Conservation (phyloP, 2,888 invertebrate genomes). For the Amphiduros pacificus region DNA sequence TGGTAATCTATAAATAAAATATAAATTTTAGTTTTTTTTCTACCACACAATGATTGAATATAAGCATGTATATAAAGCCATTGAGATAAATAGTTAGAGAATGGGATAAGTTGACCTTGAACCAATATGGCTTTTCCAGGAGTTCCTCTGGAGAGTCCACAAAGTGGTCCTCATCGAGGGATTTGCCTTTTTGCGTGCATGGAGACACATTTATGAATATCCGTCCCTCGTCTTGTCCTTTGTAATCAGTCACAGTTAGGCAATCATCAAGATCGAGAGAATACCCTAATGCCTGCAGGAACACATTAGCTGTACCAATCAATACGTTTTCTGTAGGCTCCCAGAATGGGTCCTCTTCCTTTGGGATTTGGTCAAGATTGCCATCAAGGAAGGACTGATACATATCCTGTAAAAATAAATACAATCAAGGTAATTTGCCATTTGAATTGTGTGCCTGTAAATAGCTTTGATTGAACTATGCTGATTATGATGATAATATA, state of each 20-base stretch:
- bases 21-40: not conserved
- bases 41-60: too few species aligned
- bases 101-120: conserved; percentile 45
- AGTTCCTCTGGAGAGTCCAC: conserved; percentile 56
- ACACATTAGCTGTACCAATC: conserved; percentile 56
- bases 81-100: not conserved
- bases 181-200: conserved; percentile 49
- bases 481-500: too few species aligned
- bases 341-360: conserved; percentile 60
- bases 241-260: conserved; percentile 56
- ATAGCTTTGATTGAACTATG: too few species aligned
- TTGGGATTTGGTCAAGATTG: conserved; percentile 45
- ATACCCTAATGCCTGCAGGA: conserved; percentile 57
- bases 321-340: conserved; percentile 58
- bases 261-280: conserved; percentile 58
- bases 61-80: not conserved
- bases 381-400: conserved; percentile 57
- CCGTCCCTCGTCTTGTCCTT: conserved; percentile 57
- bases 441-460: not conserved
- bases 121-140: conserved; percentile 52
- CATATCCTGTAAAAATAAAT: conserved; percentile 46
- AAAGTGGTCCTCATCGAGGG: conserved; percentile 54
- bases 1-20: conserved; percentile 39
- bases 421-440: not conserved
- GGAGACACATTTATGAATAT: conserved; percentile 53